Percentiles rank a stretch among this genome's conserved stretches.
phyloP scores from a whole-genome alignment of 2,113 vertebrate genomes.

The Stegostoma tigrinum region DNA sequence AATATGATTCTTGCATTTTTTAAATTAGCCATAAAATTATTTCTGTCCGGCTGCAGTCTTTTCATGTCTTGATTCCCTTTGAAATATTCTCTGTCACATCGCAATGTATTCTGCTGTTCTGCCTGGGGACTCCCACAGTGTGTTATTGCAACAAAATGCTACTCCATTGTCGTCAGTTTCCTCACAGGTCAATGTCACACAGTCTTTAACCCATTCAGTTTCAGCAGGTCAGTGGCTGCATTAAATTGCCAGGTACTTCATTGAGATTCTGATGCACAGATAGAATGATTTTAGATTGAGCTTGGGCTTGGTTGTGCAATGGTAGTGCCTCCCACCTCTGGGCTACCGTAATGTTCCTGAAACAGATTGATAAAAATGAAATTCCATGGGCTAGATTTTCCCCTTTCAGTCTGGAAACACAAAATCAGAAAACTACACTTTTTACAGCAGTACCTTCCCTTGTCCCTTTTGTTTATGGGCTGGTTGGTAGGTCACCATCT shows the following conservation, averaged over 20 bases:
- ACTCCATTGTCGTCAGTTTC: not conserved
- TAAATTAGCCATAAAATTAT: not conserved
- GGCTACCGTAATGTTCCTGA: no score
- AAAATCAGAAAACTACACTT: not conserved
- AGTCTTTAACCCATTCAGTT: not conserved
- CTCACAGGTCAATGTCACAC: not conserved
- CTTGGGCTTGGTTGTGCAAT: no score
- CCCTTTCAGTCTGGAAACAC: not conserved
- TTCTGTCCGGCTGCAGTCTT: not conserved
- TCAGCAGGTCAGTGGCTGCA: not conserved
- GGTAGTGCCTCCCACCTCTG: no score
- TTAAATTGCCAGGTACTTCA: not conserved
- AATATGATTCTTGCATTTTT: not conserved
- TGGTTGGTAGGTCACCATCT: no score
- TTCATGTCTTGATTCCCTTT: not conserved
- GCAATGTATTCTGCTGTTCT: not conserved
- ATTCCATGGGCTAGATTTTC: not conserved
- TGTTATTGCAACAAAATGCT: not conserved
- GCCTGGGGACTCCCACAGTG: not conserved
- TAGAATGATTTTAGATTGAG: no score
- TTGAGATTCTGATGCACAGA: no score
- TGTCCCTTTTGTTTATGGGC: not conserved
- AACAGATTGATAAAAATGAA: no score
- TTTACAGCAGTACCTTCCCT: not conserved
- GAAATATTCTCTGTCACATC: not conserved